Conservation (phyloP, 2,797 vertebrate species). For the Acomys russatus region DNA sequence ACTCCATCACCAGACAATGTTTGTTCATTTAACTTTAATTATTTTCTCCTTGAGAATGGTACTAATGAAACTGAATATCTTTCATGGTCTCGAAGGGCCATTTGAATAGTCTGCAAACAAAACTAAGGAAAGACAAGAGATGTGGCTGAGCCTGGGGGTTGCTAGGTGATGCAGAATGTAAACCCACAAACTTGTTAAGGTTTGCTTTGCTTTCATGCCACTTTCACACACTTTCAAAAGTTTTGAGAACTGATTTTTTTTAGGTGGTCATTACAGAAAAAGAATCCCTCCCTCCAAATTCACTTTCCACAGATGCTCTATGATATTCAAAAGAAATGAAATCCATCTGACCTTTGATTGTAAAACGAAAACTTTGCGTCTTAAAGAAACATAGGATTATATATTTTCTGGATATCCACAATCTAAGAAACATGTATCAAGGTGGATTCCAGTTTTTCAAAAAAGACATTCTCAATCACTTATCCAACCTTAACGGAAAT, state of each 20-base stretch:
- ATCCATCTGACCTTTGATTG: conserved; percentile 44
- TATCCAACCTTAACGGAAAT: conserved; percentile 64
- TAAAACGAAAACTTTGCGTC: conserved; percentile 60
- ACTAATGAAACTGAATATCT: conserved; percentile 93
- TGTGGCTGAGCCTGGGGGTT: conserved; percentile 90
- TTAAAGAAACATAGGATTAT: conserved; percentile 28
- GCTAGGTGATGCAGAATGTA: conserved; percentile 92
- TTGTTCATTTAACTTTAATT: conserved; percentile 93
- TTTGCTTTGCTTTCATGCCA: conserved; percentile 91
- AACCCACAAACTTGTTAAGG: conserved; percentile 91
- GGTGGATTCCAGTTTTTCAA: conserved; percentile 60
- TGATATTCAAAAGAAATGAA: conserved; percentile 73
- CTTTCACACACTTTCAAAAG: conserved; percentile 91
- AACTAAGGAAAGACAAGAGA: conserved; percentile 90
- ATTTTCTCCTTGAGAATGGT: conserved; percentile 92
- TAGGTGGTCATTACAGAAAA: conserved; percentile 86
- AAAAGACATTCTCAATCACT: conserved; percentile 56
- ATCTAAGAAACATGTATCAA: conserved; percentile 58
- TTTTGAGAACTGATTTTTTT: conserved; percentile 89
- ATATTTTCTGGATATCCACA: conserved; percentile 7
- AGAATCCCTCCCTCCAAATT: neutral
- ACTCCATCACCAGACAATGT: conserved; percentile 88
- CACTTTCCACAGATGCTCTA: conserved; percentile 30
- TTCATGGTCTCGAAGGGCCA: conserved; percentile 90
- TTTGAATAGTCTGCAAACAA: conserved; percentile 92